A percentile compares a stretch with the other conserved stretches of the same genome.
Conservation (phyloP, 2,888 invertebrate genomes). For the Nephrotoma appendiculata region DNA sequence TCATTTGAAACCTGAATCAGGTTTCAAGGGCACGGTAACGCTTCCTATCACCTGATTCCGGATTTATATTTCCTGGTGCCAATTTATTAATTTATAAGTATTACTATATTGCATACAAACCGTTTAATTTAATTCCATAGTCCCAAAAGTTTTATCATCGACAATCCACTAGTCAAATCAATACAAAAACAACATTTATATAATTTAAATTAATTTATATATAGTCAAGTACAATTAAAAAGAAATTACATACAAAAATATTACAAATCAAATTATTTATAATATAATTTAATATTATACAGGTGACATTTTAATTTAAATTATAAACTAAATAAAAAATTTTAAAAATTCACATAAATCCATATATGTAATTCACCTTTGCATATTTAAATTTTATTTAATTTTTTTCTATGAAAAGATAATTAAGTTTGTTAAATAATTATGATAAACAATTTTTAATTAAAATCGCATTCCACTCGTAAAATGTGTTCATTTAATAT, state of each 20-base stretch:
- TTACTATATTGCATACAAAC: background rate
- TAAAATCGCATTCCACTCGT: background rate
- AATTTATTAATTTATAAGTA: background rate
- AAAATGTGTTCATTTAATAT: background rate
- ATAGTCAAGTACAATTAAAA: background rate
- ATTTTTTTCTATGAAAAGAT: background rate
- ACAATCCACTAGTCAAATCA: background rate
- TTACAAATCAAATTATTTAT: background rate
- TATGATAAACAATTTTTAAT: background rate
- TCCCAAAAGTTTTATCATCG: background rate
- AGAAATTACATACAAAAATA: background rate
- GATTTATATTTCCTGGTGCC: background rate
- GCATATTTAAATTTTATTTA: background rate
- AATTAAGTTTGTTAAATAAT: background rate
- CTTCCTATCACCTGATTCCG: slow-evolving; percentile 21
- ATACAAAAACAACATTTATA: background rate
- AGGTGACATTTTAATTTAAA: background rate
- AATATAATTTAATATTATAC: background rate
- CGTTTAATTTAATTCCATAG: background rate
- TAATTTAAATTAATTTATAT: background rate
- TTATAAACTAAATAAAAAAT: background rate
- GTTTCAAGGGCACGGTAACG: slow-evolving; percentile 29
- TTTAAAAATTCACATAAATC: background rate
- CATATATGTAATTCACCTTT: background rate
- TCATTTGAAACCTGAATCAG: slow-evolving; percentile 1